A percentile compares a stretch with the other conserved stretches of the same genome.
Conservation (phyloP, 2,888 invertebrate species). For the Disparrhopalites patrizii region DNA sequence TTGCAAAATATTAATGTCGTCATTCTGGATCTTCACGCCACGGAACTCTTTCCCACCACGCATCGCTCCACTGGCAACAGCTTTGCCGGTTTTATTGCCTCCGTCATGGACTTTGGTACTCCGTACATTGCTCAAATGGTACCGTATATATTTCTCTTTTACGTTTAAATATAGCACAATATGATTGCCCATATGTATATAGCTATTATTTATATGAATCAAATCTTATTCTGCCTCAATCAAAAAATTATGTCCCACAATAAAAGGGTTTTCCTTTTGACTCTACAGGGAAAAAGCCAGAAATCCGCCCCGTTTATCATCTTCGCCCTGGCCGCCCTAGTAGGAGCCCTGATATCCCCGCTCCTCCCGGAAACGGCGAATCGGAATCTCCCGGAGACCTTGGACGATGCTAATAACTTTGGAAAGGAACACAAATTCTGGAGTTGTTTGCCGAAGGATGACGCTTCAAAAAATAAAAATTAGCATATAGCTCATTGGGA, state of each 20-base stretch:
- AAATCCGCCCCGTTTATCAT: conserved; percentile 34
- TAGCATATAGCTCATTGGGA: too few relatives aligned
- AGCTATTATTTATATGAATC: too few relatives aligned
- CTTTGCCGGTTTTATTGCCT: conserved; percentile 58
- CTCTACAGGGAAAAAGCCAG: conserved; percentile 34
- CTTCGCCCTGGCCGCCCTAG: conserved; percentile 24
- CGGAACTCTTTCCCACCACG: conserved; percentile 66
- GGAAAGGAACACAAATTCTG: conserved; percentile 53
- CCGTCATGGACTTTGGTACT: conserved; percentile 57
- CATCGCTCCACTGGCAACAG: conserved; percentile 63
- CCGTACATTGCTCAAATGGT: conserved; percentile 63
- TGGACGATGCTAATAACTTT: conserved; percentile 60
- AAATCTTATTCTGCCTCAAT: too few relatives aligned
- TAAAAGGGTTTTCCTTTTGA: background rate
- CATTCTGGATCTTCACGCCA: conserved; percentile 59
- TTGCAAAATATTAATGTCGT: conserved; percentile 55
- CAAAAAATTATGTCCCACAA: conserved; percentile 55
- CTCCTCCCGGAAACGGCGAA: conserved; percentile 64
- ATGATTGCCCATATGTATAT: too few relatives aligned
- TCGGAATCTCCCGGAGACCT: conserved; percentile 61
- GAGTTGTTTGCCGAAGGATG: too few relatives aligned
- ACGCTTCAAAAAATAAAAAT: too few relatives aligned
- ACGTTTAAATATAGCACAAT: too few relatives aligned
- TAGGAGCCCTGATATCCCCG: conserved; percentile 53
- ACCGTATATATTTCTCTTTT: too few relatives aligned